Conservation (phyloP, 2,113 vertebrate genomes). For the Sander vitreus region DNA sequence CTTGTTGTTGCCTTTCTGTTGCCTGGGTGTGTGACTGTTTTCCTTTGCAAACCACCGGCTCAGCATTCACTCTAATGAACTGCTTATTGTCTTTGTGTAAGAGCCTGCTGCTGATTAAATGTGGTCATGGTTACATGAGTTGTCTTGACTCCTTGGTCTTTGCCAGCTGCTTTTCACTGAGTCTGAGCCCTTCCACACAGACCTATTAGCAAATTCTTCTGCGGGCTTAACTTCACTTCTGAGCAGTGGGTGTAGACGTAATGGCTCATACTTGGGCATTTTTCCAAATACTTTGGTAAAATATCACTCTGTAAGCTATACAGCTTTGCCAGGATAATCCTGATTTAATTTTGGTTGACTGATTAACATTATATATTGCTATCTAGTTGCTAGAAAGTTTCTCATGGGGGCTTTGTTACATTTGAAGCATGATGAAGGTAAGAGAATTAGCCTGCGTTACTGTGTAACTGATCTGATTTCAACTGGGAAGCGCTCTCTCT, state of each 20-base stretch:
- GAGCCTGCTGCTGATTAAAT: slow-evolving; percentile 75
- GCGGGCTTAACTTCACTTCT: slow-evolving; percentile 78
- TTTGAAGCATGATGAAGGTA: slow-evolving; percentile 52
- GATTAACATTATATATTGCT: slow-evolving; percentile 68
- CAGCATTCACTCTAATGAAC: slow-evolving; percentile 72
- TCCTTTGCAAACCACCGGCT: slow-evolving; percentile 52
- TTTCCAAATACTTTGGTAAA: slow-evolving; percentile 75
- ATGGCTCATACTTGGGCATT: slow-evolving; percentile 73
- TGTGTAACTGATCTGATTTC: slow-evolving; percentile 73
- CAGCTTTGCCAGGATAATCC: slow-evolving; percentile 73
- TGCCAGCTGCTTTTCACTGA: slow-evolving; percentile 66
- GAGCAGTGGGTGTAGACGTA: slow-evolving; percentile 63
- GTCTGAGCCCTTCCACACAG: slow-evolving; percentile 67
- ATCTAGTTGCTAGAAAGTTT: slow-evolving; percentile 61
- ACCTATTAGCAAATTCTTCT: slow-evolving; percentile 80
- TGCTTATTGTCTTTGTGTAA: slow-evolving; percentile 73
- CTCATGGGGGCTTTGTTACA: slow-evolving; percentile 70
- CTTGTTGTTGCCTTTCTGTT: slow-evolving; percentile 31
- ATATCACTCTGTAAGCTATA: slow-evolving; percentile 58
- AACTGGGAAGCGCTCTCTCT: slow-evolving; percentile 20
- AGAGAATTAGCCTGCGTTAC: slow-evolving; percentile 54
- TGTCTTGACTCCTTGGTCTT: slow-evolving; percentile 65
- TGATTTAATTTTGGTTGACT: slow-evolving; percentile 77
- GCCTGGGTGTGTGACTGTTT: slow-evolving; percentile 62
- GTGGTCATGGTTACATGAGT: slow-evolving; percentile 75